phyloP scores from a whole-genome alignment of 2,888 invertebrate genomes.

The Scrobipalpa atriplicella region DNA sequence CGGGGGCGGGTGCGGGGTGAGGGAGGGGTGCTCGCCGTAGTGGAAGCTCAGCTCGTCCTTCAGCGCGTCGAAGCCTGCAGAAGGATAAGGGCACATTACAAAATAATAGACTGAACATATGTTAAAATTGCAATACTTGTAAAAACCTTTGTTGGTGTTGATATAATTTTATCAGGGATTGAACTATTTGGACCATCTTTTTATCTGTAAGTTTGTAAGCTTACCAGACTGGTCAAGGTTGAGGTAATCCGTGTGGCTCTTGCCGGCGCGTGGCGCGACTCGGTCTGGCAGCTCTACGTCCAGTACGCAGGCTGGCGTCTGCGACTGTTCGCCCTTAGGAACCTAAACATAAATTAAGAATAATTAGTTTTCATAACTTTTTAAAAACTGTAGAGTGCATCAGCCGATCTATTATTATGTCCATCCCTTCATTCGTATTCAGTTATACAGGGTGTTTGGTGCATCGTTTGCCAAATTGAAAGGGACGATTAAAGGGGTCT shows the following conservation, averaged over 20 bases:
- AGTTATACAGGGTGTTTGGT: too few species aligned
- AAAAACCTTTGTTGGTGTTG: slow-evolving; percentile 36
- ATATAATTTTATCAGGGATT: too few species aligned
- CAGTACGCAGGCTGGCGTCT: slow-evolving; percentile 71
- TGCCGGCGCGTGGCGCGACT: slow-evolving; percentile 73
- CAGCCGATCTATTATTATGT: too few species aligned
- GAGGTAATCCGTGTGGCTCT: slow-evolving; percentile 75
- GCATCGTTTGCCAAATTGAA: too few species aligned
- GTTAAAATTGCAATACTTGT: too few species aligned
- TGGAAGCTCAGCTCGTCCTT: slow-evolving; percentile 90
- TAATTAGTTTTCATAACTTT: too few species aligned
- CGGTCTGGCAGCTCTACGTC: slow-evolving; percentile 72
- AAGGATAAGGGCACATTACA: too few species aligned
- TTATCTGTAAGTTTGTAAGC: neutral
- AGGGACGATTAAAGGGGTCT: too few species aligned
- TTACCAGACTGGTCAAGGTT: slow-evolving; percentile 57
- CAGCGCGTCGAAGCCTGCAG: slow-evolving; percentile 86
- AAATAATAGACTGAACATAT: too few species aligned
- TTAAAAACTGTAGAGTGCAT: too few species aligned
- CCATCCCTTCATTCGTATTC: too few species aligned
- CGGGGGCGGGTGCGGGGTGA: slow-evolving; percentile 80
- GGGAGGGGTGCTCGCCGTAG: slow-evolving; percentile 84
- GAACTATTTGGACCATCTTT: too few species aligned
- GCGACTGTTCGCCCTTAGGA: slow-evolving; percentile 72
- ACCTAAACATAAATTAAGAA: slow-evolving; percentile 48